These are phyloP conservation scores for Meloe dianella DNA, from an alignment of 2,888 invertebrate species.

Conservation along the genomic window DNA sequence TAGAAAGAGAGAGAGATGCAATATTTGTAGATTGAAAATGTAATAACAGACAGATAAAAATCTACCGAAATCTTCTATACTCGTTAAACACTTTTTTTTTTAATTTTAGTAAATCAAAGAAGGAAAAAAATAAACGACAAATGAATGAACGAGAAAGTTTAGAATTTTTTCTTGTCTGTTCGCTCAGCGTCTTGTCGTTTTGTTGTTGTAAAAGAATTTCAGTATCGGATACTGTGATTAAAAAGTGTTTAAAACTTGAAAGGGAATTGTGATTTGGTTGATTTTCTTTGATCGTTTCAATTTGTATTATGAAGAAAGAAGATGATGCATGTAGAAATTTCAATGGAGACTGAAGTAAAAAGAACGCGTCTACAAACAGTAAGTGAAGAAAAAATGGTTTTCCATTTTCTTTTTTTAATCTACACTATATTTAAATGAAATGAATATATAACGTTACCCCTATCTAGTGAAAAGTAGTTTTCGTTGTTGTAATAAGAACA, in stretches of 20 bases:
- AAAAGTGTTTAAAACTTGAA: slow-evolving; percentile 5
- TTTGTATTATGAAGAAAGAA: background rate
- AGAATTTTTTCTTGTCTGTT: background rate
- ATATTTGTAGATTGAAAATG: background rate
- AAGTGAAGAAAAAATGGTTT: background rate
- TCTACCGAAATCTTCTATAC: background rate
- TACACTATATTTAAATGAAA: background rate
- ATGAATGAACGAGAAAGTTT: background rate
- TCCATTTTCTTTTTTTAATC: background rate
- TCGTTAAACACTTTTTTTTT: too few species aligned
- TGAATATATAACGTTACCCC: background rate
- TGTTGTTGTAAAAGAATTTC: slow-evolving; percentile 2
- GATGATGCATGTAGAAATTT: background rate
- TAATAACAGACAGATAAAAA: background rate
- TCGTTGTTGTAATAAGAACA: too few species aligned
- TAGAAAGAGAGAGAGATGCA: background rate
- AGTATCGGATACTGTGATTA: background rate
- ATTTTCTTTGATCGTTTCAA: slow-evolving; percentile 8
- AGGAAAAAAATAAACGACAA: background rate
- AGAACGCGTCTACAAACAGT: background rate
- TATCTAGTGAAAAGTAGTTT: too few species aligned
- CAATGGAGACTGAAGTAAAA: background rate
- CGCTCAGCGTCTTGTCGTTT: background rate
- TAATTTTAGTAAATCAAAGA: background rate
- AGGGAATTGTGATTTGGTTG: slow-evolving; percentile 5